Evolutionary conservation across 2,797 vertebrate genomes (phyloP).

Genomic region (Notamacropus eugenii): DNA sequence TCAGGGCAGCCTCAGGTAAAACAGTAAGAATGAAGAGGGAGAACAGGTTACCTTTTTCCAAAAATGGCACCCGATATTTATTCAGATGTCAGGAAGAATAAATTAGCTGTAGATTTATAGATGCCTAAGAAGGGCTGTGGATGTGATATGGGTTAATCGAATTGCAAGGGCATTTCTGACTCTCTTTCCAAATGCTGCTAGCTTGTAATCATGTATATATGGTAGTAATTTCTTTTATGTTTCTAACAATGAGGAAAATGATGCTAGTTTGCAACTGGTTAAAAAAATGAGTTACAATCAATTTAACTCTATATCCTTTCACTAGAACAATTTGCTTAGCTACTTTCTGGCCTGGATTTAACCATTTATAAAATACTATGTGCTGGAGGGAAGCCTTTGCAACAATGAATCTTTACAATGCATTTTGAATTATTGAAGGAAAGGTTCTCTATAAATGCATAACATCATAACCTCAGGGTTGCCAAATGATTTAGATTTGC

Average conservation of each 20-base stretch:
- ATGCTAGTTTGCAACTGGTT: background rate
- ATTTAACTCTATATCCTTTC: background rate
- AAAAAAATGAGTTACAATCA: constrained; percentile 22
- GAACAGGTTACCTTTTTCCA: constrained; percentile 10
- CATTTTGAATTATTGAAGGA: constrained; percentile 34
- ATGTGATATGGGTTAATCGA: constrained; percentile 58
- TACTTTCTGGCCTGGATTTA: constrained; percentile 32
- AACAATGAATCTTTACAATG: background rate
- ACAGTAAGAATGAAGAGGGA: constrained; percentile 37
- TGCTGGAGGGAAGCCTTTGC: constrained; percentile 44
- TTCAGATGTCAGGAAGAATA: constrained; percentile 56
- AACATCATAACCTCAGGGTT: constrained; percentile 19
- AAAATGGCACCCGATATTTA: constrained; percentile 56
- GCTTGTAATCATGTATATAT: background rate
- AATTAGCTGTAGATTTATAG: constrained; percentile 57
- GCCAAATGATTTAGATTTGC: constrained; percentile 16
- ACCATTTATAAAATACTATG: background rate
- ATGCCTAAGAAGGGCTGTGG: constrained; percentile 39
- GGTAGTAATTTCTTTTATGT: constrained; percentile 38
- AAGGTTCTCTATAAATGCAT: constrained; percentile 22
- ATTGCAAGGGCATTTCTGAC: constrained; percentile 35
- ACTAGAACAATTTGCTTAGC: background rate
- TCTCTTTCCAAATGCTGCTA: constrained; percentile 37
- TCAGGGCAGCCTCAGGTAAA: constrained; percentile 44
- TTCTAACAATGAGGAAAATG: background rate